A percentile compares a stretch with the other conserved stretches of the same genome.
These are phyloP conservation scores for Xerus inauris DNA, from an alignment of 2,113 vertebrate genomes.

Conservation along the genomic window DNA sequence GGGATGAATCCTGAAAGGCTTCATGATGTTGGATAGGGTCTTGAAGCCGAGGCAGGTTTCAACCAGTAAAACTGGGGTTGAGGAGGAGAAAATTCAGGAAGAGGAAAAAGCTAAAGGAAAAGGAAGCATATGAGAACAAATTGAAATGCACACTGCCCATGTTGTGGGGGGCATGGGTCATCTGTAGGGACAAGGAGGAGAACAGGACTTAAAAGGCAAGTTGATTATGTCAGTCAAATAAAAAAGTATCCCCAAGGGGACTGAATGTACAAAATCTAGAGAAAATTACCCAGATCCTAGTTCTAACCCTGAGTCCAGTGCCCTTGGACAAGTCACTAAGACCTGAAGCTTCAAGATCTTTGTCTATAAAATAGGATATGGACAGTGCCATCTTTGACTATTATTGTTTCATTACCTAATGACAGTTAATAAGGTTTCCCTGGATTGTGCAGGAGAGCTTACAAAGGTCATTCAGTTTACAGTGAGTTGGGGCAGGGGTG, in stretches of 20 bases:
- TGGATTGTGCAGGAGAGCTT: background rate
- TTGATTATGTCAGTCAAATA: background rate
- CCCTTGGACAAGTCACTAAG: background rate
- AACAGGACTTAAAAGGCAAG: background rate
- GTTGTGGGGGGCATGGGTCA: background rate
- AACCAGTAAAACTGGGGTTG: background rate
- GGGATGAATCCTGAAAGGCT: background rate
- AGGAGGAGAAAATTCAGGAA: background rate
- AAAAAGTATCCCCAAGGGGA: background rate
- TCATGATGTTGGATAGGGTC: background rate
- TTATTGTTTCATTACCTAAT: background rate
- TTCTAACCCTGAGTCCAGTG: background rate
- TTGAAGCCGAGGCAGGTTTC: background rate
- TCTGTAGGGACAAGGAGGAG: background rate
- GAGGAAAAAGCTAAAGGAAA: background rate
- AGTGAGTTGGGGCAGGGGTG: too few species aligned
- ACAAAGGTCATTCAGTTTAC: background rate
- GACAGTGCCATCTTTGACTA: background rate
- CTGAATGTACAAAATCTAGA: background rate
- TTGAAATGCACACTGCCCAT: fast-evolving
- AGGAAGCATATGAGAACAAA: background rate
- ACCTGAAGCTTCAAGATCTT: background rate
- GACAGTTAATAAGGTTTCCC: background rate
- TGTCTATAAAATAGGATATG: background rate
- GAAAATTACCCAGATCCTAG: background rate